These are phyloP conservation scores for Raillietiella orientalis DNA, from an alignment of 2,888 invertebrate species.

Conservation along the genomic window DNA sequence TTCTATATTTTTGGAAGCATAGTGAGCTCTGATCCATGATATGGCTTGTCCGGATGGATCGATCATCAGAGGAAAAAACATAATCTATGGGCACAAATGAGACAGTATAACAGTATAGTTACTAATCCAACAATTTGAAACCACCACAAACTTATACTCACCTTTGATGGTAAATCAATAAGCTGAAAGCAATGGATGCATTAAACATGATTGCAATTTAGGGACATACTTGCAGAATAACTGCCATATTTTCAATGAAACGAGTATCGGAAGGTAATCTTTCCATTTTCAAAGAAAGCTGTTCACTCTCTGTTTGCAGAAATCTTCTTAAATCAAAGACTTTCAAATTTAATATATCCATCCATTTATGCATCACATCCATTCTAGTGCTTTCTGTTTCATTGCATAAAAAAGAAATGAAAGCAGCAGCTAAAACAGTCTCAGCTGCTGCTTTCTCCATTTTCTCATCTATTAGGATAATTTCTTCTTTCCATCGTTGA, in stretches of 20 bases:
- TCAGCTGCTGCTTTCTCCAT: conserved; percentile 25
- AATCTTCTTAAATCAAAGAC: conserved; percentile 21
- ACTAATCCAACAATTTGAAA: background rate
- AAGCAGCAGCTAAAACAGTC: conserved; percentile 37
- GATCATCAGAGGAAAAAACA: conserved; percentile 38
- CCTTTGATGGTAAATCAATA: background rate
- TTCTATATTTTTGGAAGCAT: conserved; percentile 27
- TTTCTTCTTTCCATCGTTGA: conserved; percentile 47
- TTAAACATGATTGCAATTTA: too few species aligned
- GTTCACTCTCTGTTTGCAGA: conserved; percentile 32
- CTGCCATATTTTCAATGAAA: conserved; percentile 45
- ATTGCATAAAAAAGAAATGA: conserved; percentile 35
- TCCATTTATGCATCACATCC: conserved; percentile 16
- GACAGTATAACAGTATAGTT: conserved; percentile 2
- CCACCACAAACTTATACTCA: background rate
- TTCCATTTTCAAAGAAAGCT: conserved; percentile 51
- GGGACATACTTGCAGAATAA: conserved; percentile 30
- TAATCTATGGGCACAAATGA: conserved; percentile 11
- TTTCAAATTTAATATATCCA: conserved; percentile 11
- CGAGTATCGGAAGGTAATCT: conserved; percentile 44
- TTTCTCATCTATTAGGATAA: conserved; percentile 24
- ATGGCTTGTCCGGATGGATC: conserved; percentile 63
- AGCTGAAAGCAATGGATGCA: background rate
- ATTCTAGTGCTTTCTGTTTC: conserved; percentile 31
- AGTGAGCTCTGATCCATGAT: conserved; percentile 39